phyloP scores from a whole-genome alignment of 2,113 vertebrate species.

The Pollimyrus isidori region DNA sequence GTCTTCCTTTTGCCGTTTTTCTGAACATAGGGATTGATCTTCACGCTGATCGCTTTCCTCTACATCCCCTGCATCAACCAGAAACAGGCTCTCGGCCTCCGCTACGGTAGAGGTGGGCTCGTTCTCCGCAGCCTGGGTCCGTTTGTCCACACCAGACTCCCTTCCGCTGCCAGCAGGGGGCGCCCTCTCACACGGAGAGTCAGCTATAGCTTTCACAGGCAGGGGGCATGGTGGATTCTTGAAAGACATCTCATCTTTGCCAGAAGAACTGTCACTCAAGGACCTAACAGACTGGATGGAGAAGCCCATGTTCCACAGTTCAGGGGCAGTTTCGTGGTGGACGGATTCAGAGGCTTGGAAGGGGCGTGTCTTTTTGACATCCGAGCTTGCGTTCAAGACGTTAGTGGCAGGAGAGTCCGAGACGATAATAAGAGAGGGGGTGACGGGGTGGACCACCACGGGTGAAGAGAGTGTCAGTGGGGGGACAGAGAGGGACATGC shows the following conservation, averaged over 20 bases:
- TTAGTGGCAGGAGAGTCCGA: background rate
- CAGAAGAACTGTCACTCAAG: background rate
- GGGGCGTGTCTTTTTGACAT: background rate
- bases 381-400: background rate
- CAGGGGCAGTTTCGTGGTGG: background rate
- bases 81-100: background rate
- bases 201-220: conserved; percentile 37
- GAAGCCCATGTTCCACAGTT: background rate
- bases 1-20: background rate
- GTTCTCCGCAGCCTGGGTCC: conserved; percentile 21
- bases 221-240: background rate
- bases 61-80: background rate
- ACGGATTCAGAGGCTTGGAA: background rate
- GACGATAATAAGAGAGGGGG: background rate
- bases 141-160: conserved; percentile 1
- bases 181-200: conserved; percentile 36
- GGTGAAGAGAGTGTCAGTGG: background rate
- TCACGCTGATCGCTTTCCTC: background rate
- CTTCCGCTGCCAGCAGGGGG: conserved; percentile 10
- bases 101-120: conserved; percentile 34
- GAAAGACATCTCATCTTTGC: background rate
- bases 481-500: background rate
- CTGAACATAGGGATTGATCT: background rate
- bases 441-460: background rate
- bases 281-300: background rate